These are phyloP conservation scores for Mohoua ochrocephala DNA, from an alignment of 2,113 vertebrate species.

Conservation along the genomic window DNA sequence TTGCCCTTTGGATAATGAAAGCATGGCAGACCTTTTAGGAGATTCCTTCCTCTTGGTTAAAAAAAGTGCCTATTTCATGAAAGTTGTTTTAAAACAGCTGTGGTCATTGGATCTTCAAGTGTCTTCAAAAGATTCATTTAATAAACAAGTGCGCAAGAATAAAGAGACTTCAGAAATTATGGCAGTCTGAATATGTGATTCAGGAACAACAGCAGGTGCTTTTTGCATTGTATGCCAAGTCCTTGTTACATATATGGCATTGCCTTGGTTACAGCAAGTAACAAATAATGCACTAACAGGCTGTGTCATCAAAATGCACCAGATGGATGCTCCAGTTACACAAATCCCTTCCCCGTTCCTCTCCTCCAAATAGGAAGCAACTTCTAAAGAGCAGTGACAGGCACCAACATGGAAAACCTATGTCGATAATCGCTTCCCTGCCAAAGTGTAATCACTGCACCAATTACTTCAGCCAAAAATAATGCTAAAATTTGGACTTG, in stretches of 20 bases:
- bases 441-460: not conserved
- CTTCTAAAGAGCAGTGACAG: not conserved
- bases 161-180: not conserved
- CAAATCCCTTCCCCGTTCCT: not conserved
- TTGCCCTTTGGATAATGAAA: not conserved
- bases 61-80: not conserved
- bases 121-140: not conserved
- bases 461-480: not conserved
- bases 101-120: not conserved
- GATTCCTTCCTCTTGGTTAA: not conserved
- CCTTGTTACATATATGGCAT: not conserved
- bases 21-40: not conserved
- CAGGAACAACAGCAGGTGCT: not conserved
- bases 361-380: not conserved
- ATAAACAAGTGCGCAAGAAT: not conserved
- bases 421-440: not conserved
- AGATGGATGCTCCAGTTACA: not conserved
- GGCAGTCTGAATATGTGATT: not conserved
- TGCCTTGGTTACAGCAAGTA: not conserved
- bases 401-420: not conserved
- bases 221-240: not conserved
- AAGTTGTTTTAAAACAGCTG: not conserved
- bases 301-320: not conserved
- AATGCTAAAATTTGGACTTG: not conserved
- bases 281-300: not conserved